These are phyloP conservation scores for Mormoops blainvillei DNA, from an alignment of 2,113 vertebrate species.

Conservation along the genomic window DNA sequence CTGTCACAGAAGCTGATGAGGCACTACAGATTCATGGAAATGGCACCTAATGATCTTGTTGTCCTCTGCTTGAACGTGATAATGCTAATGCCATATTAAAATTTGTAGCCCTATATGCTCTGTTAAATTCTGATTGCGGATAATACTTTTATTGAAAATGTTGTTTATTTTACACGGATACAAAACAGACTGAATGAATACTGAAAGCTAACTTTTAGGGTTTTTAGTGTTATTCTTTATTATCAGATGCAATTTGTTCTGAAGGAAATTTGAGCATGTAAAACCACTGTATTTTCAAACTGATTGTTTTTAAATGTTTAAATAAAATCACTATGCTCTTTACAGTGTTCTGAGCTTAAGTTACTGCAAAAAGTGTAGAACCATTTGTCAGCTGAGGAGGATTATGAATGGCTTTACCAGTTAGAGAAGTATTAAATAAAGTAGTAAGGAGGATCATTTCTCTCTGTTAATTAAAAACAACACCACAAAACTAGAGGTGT, in stretches of 20 bases:
- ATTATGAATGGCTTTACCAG: conserved; percentile 27
- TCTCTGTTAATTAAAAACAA: conserved; percentile 29
- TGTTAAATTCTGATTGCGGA: conserved; percentile 58
- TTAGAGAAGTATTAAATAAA: conserved; percentile 29
- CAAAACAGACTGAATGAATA: conserved; percentile 11
- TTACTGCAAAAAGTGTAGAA: neutral
- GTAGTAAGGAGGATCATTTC: neutral
- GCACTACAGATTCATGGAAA: conserved; percentile 9
- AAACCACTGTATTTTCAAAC: conserved; percentile 37
- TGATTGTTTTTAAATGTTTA: conserved; percentile 46
- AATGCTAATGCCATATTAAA: conserved; percentile 63
- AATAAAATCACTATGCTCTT: conserved; percentile 38
- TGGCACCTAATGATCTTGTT: neutral
- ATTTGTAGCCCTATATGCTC: conserved; percentile 50
- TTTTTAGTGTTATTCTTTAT: conserved; percentile 49
- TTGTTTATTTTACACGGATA: conserved; percentile 42
- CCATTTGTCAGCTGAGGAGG: neutral
- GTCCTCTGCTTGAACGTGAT: conserved; percentile 43
- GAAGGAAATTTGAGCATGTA: conserved; percentile 33
- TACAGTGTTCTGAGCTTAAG: neutral
- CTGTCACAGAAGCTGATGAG: conserved; percentile 59
- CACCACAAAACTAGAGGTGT: neutral
- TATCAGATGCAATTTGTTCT: conserved; percentile 38
- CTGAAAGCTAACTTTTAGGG: conserved; percentile 32
- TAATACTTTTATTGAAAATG: conserved; percentile 45